These are phyloP conservation scores for Gnathonemus longibarbis DNA, from an alignment of 2,113 vertebrate species.

Conservation along the genomic window DNA sequence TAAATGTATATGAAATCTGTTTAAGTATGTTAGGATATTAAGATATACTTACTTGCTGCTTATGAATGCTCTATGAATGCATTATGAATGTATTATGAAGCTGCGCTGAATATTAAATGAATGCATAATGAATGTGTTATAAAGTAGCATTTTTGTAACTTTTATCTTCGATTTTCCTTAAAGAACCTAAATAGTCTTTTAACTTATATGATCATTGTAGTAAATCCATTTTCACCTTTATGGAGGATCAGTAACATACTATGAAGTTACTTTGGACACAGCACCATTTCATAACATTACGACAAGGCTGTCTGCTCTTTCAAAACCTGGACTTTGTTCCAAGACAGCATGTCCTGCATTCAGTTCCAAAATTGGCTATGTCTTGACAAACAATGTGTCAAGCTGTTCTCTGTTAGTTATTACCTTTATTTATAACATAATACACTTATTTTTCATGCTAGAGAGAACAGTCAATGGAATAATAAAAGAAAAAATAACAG, in stretches of 20 bases:
- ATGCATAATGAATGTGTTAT: background rate
- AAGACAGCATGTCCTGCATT: background rate
- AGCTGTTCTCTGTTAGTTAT: background rate
- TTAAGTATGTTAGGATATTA: background rate
- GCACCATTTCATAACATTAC: background rate
- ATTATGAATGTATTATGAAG: background rate
- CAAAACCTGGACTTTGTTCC: background rate
- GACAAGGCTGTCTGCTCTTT: background rate
- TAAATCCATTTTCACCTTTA: background rate
- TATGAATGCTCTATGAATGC: background rate
- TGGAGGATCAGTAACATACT: background rate
- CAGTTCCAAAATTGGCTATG: background rate
- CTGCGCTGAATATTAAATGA: background rate
- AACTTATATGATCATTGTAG: background rate
- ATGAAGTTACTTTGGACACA: background rate
- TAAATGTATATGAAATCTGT: background rate
- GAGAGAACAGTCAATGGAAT: background rate
- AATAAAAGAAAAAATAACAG: background rate
- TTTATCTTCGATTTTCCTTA: background rate
- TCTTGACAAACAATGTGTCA: background rate
- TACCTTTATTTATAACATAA: background rate
- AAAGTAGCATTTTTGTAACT: background rate
- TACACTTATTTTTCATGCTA: background rate
- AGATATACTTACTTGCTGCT: background rate
- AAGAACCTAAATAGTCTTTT: background rate